Percentiles rank a stretch among this genome's conserved stretches.
These are phyloP conservation scores for Ficedula albicollis DNA, from an alignment of 2,797 vertebrate genomes.

Conservation along the genomic window DNA sequence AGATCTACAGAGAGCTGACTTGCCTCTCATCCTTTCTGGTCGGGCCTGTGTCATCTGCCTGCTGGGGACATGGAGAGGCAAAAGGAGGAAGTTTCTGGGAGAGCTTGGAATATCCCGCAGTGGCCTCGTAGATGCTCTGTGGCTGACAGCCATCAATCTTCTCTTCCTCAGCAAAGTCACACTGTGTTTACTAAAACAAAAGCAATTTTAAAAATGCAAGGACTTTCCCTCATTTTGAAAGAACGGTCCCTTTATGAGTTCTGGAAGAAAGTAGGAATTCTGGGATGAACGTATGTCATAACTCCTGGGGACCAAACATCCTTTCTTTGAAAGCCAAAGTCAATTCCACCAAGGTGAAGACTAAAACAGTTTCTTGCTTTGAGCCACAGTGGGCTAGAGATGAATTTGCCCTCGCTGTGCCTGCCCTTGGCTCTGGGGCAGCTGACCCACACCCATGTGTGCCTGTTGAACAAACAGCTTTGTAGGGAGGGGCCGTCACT, in stretches of 20 bases:
- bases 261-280: not conserved
- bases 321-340: not conserved
- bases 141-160: not conserved
- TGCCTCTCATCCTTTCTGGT: not conserved
- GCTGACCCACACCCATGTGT: rapidly evolving
- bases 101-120: not conserved
- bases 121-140: not conserved
- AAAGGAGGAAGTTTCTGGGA: not conserved
- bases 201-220: not conserved
- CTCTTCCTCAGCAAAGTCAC: not conserved
- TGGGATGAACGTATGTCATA: not conserved
- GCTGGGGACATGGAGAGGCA: not conserved
- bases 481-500: not conserved
- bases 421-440: not conserved
- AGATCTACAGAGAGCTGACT: not conserved
- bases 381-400: not conserved
- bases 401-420: not conserved
- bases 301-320: not conserved
- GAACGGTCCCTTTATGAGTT: not conserved
- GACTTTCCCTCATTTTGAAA: not conserved
- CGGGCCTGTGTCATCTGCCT: not conserved
- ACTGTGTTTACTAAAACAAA: not conserved
- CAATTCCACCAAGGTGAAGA: not conserved
- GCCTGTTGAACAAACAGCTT: not conserved
- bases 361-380: not conserved